These are phyloP conservation scores for Microdon myrmicae DNA, from an alignment of 2,888 invertebrate genomes.

Conservation along the genomic window DNA sequence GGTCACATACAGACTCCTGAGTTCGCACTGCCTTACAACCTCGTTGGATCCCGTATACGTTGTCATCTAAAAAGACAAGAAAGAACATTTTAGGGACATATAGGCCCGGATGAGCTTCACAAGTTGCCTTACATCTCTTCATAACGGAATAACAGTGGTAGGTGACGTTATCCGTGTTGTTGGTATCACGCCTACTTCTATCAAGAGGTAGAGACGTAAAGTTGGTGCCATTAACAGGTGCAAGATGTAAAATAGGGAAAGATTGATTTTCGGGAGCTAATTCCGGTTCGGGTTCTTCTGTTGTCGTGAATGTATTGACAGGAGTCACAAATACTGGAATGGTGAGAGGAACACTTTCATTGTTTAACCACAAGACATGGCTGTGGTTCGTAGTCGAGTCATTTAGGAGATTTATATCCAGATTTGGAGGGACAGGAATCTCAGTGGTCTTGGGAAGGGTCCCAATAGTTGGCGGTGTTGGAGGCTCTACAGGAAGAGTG, in stretches of 20 bases:
- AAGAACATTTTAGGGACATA: neutral
- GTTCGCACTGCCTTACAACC: constrained; percentile 59
- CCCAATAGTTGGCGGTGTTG: constrained; percentile 54
- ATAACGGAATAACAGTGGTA: constrained; percentile 60
- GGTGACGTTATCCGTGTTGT: constrained; percentile 48
- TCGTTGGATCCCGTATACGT: constrained; percentile 54
- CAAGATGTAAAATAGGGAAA: too few species aligned
- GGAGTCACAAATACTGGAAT: constrained; percentile 21
- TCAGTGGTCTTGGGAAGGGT: constrained; percentile 53
- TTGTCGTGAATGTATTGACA: neutral
- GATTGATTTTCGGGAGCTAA: neutral
- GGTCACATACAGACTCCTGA: constrained; percentile 56
- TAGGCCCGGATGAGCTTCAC: neutral
- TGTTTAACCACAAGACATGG: too few species aligned
- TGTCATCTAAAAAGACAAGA: constrained; percentile 22
- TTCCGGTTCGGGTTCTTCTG: neutral
- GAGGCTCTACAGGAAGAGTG: neutral
- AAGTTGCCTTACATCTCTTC: constrained; percentile 55
- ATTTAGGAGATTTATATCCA: constrained; percentile 6
- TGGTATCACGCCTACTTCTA: constrained; percentile 51
- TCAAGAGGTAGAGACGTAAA: neutral
- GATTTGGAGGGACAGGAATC: constrained; percentile 57
- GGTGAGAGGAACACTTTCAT: too few species aligned
- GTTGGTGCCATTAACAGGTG: too few species aligned
- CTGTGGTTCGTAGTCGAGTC: too few species aligned